A percentile compares a stretch with the other conserved stretches of the same genome.
These are phyloP conservation scores for Catagonus wagneri DNA, from an alignment of 2,113 vertebrate species.

Conservation along the genomic window DNA sequence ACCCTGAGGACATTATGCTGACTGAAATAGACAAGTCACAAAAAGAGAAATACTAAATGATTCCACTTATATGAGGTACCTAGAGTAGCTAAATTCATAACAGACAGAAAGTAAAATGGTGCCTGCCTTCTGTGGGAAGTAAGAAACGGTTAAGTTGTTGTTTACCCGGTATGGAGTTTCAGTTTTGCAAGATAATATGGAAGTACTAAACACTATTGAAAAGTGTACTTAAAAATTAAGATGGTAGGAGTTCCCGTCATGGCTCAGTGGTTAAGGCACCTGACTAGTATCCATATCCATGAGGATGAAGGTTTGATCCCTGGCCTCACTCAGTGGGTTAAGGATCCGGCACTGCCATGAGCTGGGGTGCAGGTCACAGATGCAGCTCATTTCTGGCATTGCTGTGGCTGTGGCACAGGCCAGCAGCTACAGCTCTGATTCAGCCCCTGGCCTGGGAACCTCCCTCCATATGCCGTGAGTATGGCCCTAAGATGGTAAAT, in stretches of 20 bases:
- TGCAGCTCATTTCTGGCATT: no score
- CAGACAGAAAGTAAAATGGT: conserved; percentile 2
- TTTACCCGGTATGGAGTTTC: neutral
- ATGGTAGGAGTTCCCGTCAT: neutral
- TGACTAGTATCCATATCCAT: no score
- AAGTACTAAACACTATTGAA: neutral
- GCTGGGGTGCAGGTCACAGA: no score
- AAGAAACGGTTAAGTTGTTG: neutral
- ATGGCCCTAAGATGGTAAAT: neutral
- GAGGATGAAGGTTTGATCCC: no score
- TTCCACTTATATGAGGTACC: neutral
- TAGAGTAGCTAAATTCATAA: neutral
- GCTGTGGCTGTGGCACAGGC: no score
- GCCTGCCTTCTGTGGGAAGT: neutral
- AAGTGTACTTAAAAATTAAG: neutral
- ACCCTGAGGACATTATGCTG: neutral
- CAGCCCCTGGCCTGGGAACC: no score
- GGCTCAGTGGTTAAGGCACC: no score
- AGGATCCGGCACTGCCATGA: no score
- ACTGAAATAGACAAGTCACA: neutral
- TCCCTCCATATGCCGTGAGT: no score
- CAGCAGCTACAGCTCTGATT: no score
- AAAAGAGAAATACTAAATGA: neutral
- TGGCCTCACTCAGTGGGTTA: no score
- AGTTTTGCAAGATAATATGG: conserved; percentile 17